phyloP scores from a whole-genome alignment of 2,797 vertebrate genomes.

The Scomberomorus guttatus region DNA sequence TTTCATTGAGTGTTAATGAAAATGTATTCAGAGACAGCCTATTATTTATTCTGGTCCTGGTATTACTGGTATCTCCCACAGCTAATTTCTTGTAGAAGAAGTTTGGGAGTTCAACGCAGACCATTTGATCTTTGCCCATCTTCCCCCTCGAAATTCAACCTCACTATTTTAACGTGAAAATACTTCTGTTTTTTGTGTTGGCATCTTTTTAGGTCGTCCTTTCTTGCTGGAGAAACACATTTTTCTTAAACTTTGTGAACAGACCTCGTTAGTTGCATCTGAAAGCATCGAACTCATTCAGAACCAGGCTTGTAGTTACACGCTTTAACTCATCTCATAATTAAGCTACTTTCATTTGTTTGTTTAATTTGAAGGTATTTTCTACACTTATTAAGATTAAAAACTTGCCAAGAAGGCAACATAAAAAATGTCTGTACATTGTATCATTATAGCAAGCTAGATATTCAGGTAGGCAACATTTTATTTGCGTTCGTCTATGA shows the following conservation, averaged over 20 bases:
- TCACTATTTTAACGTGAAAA: no score
- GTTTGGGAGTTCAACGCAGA: no score
- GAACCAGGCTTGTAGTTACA: not conserved
- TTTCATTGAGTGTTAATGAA: no score
- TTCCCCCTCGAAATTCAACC: no score
- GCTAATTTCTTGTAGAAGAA: no score
- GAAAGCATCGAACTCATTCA: not conserved
- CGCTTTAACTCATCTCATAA: not conserved
- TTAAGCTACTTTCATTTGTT: not conserved
- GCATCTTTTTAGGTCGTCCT: not conserved
- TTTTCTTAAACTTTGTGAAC: no score
- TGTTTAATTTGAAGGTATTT: not conserved
- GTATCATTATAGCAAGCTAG: slow-evolving; percentile 7
- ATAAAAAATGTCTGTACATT: not conserved
- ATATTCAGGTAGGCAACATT: not conserved
- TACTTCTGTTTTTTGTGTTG: no score
- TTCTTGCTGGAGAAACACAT: not conserved
- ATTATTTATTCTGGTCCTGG: no score
- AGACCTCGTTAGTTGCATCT: not conserved
- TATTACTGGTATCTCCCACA: no score
- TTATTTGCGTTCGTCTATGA: not conserved
- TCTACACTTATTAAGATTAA: not conserved
- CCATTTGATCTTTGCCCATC: no score
- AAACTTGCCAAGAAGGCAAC: not conserved
- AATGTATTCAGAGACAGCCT: no score